Conservation (phyloP, 2,888 invertebrate genomes). For the Ashinkailepas kermadecensis region DNA sequence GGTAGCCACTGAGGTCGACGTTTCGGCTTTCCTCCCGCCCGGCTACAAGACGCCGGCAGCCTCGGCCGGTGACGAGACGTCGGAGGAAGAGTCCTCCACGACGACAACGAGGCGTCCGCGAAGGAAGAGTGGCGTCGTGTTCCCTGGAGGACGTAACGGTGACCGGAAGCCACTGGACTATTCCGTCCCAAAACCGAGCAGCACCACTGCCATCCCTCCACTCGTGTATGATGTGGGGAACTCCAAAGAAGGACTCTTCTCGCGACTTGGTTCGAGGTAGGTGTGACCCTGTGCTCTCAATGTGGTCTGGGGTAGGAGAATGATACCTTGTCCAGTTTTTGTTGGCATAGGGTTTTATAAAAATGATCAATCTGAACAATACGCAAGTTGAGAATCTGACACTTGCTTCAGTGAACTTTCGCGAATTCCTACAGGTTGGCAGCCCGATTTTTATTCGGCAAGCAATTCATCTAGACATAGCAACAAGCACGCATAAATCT, state of each 20-base stretch:
- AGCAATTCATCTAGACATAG: too few relatives aligned
- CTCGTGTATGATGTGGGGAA: background rate
- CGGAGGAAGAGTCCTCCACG: background rate
- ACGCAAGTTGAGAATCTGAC: too few relatives aligned
- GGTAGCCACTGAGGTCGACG: background rate
- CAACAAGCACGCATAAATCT: too few relatives aligned
- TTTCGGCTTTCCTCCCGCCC: slow-evolving; percentile 16
- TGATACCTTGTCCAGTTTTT: too few relatives aligned
- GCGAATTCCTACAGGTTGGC: too few relatives aligned
- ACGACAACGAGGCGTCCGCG: background rate
- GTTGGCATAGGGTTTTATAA: too few relatives aligned
- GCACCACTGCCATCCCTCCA: background rate
- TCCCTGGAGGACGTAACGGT: background rate
- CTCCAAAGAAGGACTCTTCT: background rate
- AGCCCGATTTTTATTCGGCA: too few relatives aligned
- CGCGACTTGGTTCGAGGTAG: background rate
- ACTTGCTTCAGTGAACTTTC: too few relatives aligned
- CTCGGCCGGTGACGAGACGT: background rate
- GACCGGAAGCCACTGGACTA: background rate
- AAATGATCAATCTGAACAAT: too few relatives aligned
- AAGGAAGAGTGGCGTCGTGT: background rate
- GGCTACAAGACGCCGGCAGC: background rate
- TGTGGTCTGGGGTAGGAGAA: too few relatives aligned
- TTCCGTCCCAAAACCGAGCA: too few relatives aligned
- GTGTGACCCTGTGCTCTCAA: too few relatives aligned